phyloP scores from a whole-genome alignment of 2,113 vertebrate species.

The Pteruthius melanotis region DNA sequence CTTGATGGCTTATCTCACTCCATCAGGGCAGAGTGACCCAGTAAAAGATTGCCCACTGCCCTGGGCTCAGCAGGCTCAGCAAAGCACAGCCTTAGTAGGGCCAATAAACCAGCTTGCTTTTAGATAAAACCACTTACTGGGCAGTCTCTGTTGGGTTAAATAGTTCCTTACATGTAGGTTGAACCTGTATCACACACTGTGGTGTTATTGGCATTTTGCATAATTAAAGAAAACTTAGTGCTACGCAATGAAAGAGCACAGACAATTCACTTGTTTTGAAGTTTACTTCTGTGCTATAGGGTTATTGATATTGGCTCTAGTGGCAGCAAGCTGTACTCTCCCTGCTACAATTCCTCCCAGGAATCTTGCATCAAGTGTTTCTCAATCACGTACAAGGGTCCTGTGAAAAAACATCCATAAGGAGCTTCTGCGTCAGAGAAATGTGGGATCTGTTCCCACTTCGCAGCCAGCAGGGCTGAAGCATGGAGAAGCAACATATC shows the following conservation, averaged over 20 bases:
- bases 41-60: neutral
- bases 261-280: neutral
- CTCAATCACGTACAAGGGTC: neutral
- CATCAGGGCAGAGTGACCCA: neutral
- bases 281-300: neutral
- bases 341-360: neutral
- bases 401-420: neutral
- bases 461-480: neutral
- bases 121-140: neutral
- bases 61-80: neutral
- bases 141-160: neutral
- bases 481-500: accelerated
- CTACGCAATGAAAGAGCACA: accelerated
- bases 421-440: neutral
- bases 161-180: accelerated
- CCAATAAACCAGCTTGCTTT: neutral
- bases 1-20: accelerated
- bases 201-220: neutral
- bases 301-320: neutral
- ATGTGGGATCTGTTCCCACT: neutral
- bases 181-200: neutral
- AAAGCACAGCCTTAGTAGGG: neutral
- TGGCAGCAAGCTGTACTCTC: neutral
- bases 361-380: neutral
- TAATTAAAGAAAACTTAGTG: neutral